Base-by-base conservation (phyloP, 2,888 invertebrate genomes). In the Epirrita christyi region DNA sequence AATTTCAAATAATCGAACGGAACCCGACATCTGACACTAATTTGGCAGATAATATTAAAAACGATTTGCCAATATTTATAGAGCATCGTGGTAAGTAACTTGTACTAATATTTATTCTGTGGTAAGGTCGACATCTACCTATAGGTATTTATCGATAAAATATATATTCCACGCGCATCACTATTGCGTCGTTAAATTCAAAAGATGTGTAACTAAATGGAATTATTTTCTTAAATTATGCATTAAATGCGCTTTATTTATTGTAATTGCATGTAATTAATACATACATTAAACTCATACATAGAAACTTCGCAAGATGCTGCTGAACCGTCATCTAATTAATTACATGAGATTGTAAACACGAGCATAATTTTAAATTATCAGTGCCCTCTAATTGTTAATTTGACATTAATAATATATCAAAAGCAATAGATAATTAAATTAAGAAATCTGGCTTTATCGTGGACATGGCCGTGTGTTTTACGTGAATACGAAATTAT, bases 101-200 rank as follows among this genome's bases (percentile, higher is more conserved):
- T 21, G 8, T 21, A 4, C 21, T n/a, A n/a, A n/a, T n/a, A n/a
- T n/a, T n/a, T n/a, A n/a, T n/a, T n/a, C n/a, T n/a, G n/a, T n/a
- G n/a, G n/a, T n/a, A n/a, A n/a, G n/a, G n/a, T n/a, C n/a, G n/a
- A n/a, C n/a, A n/a, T n/a, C n/a, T n/a, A n/a, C n/a, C n/a, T n/a
- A 21, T 4, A 21, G 21, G 21, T 4, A 21, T 27, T 38, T 53
- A 58, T 58, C 58, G 53, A 58, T 53, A n/a, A n/a, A n/a, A n/a
- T n/a, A n/a, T n/a, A n/a, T n/a, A 58, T 45, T 44, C 58, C 58
- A 58, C 58, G 58, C 53, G 53, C 49, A 58, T 45, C 52, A 7
- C 40, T 44, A 58, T 28, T 58, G 48, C 57, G 53, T 32, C 32
- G 41, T 47, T 56, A 34, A 10, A 41, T 48, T 10, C 8, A 11